Evolutionary conservation across 2,797 vertebrate species (phyloP).

Genomic region (Echeneis naucrates): DNA sequence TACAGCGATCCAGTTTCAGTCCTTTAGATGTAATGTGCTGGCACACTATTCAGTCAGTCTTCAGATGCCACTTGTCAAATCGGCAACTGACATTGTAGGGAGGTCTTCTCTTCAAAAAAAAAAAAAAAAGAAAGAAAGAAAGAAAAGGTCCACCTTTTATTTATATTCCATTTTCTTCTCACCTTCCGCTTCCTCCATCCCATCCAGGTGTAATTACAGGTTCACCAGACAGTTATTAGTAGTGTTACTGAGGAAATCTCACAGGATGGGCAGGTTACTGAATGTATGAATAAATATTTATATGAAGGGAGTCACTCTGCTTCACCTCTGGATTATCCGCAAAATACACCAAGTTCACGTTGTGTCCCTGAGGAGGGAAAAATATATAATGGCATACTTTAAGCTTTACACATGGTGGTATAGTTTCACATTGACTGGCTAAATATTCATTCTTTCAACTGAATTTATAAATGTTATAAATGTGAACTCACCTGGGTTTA

Average conservation of each 20-base stretch:
- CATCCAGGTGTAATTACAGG: slow-evolving; percentile 59
- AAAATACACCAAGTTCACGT: slow-evolving; percentile 45
- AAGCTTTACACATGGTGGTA: not conserved
- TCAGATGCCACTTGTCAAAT: slow-evolving; percentile 18
- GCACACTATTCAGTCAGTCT: slow-evolving; percentile 28
- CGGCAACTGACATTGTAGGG: slow-evolving; percentile 26
- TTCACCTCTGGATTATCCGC: slow-evolving; percentile 62
- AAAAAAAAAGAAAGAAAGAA: no score
- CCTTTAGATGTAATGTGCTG: slow-evolving; percentile 22
- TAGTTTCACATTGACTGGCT: not conserved
- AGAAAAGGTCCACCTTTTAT: slow-evolving; percentile 43
- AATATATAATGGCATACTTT: slow-evolving; percentile 18
- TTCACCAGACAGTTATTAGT: slow-evolving; percentile 80
- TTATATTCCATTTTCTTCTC: slow-evolving; percentile 37
- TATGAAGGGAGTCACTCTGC: slow-evolving; percentile 55
- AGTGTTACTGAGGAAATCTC: slow-evolving; percentile 78
- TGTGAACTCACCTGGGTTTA: slow-evolving; percentile 53
- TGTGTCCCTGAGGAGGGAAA: slow-evolving; percentile 55
- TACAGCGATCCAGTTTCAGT: slow-evolving; percentile 49
- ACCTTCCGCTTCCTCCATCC: slow-evolving; percentile 32
- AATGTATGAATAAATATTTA: slow-evolving; percentile 71
- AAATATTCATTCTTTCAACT: not conserved
- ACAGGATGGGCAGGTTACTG: slow-evolving; percentile 74
- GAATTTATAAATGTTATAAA: no score
- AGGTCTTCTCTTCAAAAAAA: no score